phyloP scores from a whole-genome alignment of 2,113 vertebrate genomes.

The Girardinichthys multiradiatus region DNA sequence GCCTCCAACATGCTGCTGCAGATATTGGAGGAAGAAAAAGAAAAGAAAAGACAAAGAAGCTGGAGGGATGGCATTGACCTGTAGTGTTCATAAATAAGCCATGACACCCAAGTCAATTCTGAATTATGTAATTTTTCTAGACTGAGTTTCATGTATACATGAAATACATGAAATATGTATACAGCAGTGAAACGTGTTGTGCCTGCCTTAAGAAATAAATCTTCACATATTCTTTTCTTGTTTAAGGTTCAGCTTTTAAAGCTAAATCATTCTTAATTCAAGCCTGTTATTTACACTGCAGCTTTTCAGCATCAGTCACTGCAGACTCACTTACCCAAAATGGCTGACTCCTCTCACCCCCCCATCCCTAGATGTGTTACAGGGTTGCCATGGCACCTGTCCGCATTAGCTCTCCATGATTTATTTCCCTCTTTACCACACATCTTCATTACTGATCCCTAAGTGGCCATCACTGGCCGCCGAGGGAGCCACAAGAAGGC shows the following conservation, averaged over 20 bases:
- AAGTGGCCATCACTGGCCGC: conserved; percentile 38
- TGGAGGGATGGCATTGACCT: conserved; percentile 25
- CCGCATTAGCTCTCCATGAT: conserved; percentile 18
- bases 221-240: no score
- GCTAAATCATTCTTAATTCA: background rate
- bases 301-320: conserved; percentile 13
- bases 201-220: background rate
- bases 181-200: background rate
- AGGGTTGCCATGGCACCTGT: conserved; percentile 55
- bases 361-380: conserved; percentile 26
- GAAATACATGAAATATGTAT: background rate
- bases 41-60: conserved; percentile 16
- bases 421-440: conserved; percentile 27
- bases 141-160: background rate
- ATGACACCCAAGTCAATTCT: background rate
- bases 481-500: conserved; percentile 37
- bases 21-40: conserved; percentile 62
- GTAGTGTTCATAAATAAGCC: conserved; percentile 21
- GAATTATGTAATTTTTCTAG: background rate
- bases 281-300: background rate
- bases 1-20: conserved; percentile 48
- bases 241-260: background rate
- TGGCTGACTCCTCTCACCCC: conserved; percentile 35
- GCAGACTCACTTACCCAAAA: conserved; percentile 52
- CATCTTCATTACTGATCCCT: conserved; percentile 38